These are phyloP conservation scores for Hirudinaria manillensis DNA, from an alignment of 2,888 invertebrate species.

Conservation along the genomic window DNA sequence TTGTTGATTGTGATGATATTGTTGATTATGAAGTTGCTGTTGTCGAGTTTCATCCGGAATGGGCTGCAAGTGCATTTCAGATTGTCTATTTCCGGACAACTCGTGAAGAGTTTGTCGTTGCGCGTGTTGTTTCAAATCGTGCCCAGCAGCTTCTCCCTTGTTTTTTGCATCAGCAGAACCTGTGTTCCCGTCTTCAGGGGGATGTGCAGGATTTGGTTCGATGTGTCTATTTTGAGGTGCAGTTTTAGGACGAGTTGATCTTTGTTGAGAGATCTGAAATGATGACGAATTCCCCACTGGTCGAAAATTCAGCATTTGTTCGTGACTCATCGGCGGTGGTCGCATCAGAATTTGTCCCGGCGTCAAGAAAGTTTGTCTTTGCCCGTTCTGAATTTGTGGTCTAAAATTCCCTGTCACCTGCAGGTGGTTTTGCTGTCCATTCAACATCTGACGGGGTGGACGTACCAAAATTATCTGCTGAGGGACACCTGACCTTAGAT, in stretches of 20 bases:
- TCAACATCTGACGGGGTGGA: neutral
- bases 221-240: no score
- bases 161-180: neutral
- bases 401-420: neutral
- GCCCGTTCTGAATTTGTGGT: neutral
- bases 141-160: neutral
- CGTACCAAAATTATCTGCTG: conserved; percentile 5
- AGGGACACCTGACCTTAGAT: neutral
- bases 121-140: neutral
- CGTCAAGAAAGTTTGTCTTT: neutral
- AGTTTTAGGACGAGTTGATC: no score
- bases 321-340: neutral
- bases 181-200: neutral
- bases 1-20: neutral
- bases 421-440: neutral
- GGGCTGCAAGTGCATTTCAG: neutral
- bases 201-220: neutral
- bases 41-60: neutral
- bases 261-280: no score
- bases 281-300: neutral
- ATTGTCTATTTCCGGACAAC: neutral
- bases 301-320: neutral
- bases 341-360: neutral
- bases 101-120: conserved; percentile 19
- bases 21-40: neutral